Percentiles rank a stretch among this genome's conserved stretches.
Conservation (phyloP, 1,140 invertebrate species). For the Lepidotrigona ventralis region DNA sequence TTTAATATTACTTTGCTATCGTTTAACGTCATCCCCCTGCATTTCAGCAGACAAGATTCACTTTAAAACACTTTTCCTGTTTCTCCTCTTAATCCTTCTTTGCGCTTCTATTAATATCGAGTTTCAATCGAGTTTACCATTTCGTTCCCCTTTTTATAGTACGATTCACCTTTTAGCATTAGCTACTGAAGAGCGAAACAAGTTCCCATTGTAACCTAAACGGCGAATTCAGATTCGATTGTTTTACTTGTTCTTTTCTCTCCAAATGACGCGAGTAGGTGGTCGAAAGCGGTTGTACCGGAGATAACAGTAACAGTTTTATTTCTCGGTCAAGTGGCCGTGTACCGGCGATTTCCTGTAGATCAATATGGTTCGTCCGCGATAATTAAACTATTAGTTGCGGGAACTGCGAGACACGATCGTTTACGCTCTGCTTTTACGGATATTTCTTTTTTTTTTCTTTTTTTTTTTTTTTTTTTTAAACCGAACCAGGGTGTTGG, state of each 20-base stretch:
- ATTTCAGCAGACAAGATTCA: not conserved
- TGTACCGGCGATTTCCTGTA: not conserved
- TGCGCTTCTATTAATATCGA: not conserved
- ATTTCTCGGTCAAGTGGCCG: conserved; percentile 19
- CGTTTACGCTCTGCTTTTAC: conserved; percentile 5
- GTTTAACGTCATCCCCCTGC: not conserved
- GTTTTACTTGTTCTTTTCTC: not conserved
- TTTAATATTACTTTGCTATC: not conserved
- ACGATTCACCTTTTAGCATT: not conserved
- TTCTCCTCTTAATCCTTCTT: not conserved
- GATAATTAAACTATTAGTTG: conserved; percentile 2
- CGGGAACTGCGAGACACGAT: not conserved
- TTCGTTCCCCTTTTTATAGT: not conserved
- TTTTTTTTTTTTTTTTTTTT: too few species aligned
- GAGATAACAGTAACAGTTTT: conserved; percentile 38
- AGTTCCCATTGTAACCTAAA: not conserved
- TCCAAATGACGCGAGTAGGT: not conserved
- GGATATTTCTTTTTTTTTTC: not conserved
- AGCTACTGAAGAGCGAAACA: not conserved
- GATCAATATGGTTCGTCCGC: not conserved
- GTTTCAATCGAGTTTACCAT: conserved; percentile 12
- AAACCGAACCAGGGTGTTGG: not conserved
- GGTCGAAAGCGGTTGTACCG: not conserved
- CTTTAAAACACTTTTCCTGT: conserved; percentile 9
- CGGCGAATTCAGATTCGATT: conserved; percentile 4